Base-by-base conservation (phyloP, 2,113 vertebrate genomes). In the Pterocles gutturalis region DNA sequence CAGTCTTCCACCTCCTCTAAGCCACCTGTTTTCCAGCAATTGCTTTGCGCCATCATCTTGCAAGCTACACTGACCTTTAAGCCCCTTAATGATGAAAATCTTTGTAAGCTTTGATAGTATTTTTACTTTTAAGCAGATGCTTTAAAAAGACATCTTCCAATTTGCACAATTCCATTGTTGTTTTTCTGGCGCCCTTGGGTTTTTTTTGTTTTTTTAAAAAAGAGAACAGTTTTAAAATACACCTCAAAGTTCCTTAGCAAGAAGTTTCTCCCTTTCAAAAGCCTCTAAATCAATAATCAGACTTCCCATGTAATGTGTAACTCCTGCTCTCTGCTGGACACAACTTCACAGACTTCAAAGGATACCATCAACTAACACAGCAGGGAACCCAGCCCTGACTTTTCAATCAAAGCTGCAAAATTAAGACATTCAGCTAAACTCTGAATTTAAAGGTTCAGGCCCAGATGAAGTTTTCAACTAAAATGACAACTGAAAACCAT, bases 241-340 rank as follows among this genome's bases (percentile, higher is more conserved):
- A 83, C 7, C 17, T 80, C 36, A 51, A 10, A 86, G 71, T 12
- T 78, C 12, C 55, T 90, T 66, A 80, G n/a, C 0, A 0, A 90
- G 73, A 86, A 88, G 28, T 36, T 69, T 66, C 43, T 89, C 65
- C 22, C 33, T 87, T 93, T 58, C 51, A 45, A 89, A 87, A 86
- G 29, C 7, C 58, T 78, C 41, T 81, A 87, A 60, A 82, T 29
- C 76, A 88, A 61, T 66, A 61, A 49, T 49, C 49, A 45, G 28
- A 48, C 21, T 60, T 90, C 28, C 33, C 60, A 41, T 26, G 29
- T 31, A 65, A 90, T 20, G 62, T 89, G 80, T 69, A 79, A 92
- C 89, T 90, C 71, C 93, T 94, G 87, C 86, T 94, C 93, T 92
- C 96, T 96, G 81, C 81, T 92, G 84, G 89, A 94, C 81, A 84